Percentiles rank a stretch among this genome's conserved stretches.
These are phyloP conservation scores for Sanderia malayensis DNA, from an alignment of 30 jellyfish, hydroid and myxozoan species.

Conservation along the genomic window DNA sequence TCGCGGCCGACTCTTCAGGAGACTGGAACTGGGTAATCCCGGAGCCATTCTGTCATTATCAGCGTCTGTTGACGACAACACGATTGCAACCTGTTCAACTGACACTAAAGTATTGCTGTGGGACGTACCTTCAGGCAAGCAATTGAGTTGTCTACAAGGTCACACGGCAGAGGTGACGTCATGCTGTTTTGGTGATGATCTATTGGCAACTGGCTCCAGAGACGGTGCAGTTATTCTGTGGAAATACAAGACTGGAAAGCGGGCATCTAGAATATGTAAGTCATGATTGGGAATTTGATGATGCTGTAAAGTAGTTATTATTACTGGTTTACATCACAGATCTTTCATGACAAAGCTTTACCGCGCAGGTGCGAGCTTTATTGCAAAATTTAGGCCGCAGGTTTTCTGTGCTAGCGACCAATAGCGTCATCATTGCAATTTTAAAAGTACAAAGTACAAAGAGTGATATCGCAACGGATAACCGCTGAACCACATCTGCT, in stretches of 20 bases:
- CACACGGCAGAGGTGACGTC: constrained; percentile 85
- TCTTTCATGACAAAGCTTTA: no score
- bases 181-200: constrained; percentile 72
- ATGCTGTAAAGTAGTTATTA: no score
- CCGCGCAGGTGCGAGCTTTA: no score
- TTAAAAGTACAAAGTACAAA: no score
- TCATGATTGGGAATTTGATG: no score
- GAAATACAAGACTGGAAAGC: constrained; percentile 66
- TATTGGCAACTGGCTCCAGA: constrained; percentile 80
- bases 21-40: constrained; percentile 72
- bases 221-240: constrained; percentile 78
- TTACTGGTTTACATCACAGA: no score
- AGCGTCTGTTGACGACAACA: constrained; percentile 55
- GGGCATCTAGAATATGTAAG: constrained; percentile 78
- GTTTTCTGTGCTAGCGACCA: no score
- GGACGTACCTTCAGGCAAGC: constrained; percentile 70
- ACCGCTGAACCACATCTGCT: no score
- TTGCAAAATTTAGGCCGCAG: no score
- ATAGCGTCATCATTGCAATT: no score
- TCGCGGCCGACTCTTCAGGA: constrained; percentile 60
- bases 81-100: constrained; percentile 81
- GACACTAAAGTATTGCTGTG: constrained; percentile 71
- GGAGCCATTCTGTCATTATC: constrained; percentile 71
- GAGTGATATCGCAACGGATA: no score
- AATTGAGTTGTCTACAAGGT: constrained; percentile 62